phyloP scores from a whole-genome alignment of 2,888 invertebrate genomes.

The Meteorus cinctellus region DNA sequence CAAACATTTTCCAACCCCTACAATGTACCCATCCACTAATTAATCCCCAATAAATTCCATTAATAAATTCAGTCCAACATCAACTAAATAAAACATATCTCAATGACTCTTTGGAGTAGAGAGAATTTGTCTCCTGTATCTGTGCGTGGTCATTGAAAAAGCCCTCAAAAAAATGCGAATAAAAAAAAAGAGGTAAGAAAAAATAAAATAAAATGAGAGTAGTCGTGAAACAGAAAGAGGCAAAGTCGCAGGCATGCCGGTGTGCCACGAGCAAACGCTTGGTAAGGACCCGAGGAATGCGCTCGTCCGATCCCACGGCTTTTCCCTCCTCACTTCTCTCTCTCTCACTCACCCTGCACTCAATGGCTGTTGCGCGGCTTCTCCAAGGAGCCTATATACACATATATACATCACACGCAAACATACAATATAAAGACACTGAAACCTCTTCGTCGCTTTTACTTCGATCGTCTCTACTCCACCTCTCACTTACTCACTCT shows the following conservation, averaged over 20 bases:
- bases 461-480: constrained; percentile 20
- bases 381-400: constrained; percentile 34
- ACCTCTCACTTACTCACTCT: not conserved
- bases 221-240: constrained; percentile 48
- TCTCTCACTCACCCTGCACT: constrained; percentile 30
- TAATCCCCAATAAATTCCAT: too few relatives aligned
- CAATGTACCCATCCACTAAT: too few relatives aligned
- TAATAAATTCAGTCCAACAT: not conserved
- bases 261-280: constrained; percentile 60
- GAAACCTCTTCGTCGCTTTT: constrained; percentile 25
- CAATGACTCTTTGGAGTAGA: not conserved
- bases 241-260: constrained; percentile 61
- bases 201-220: constrained; percentile 47
- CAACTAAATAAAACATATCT: not conserved
- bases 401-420: not conserved
- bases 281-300: constrained; percentile 70
- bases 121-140: constrained; percentile 57
- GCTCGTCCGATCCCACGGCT: constrained; percentile 73
- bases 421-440: not conserved
- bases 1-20: too few relatives aligned
- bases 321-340: constrained; percentile 55
- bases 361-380: constrained; percentile 45
- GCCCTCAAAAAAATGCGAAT: not conserved
- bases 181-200: constrained; percentile 35
- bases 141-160: constrained; percentile 32